These are phyloP conservation scores for Vidua macroura DNA, from an alignment of 2,113 vertebrate species.

Conservation along the genomic window DNA sequence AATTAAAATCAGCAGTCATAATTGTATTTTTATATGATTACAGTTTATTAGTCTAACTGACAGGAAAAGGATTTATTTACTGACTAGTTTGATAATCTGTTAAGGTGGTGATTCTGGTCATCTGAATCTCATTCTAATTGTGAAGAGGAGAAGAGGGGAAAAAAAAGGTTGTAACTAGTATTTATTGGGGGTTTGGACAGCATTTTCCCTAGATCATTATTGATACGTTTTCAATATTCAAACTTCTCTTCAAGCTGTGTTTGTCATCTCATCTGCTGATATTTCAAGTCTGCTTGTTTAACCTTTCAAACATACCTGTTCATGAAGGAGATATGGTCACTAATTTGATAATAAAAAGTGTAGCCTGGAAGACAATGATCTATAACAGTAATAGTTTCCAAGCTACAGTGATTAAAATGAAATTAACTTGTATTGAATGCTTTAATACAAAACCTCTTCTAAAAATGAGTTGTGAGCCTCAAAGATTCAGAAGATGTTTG, in stretches of 20 bases:
- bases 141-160: background rate
- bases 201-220: background rate
- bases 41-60: background rate
- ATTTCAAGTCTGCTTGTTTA: background rate
- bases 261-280: background rate
- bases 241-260: background rate
- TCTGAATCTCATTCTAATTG: background rate
- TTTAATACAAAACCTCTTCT: background rate
- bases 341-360: background rate
- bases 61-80: background rate
- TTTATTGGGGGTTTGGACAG: background rate
- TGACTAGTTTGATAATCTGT: background rate
- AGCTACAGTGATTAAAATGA: background rate
- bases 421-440: background rate
- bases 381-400: background rate
- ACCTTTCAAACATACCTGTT: background rate
- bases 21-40: background rate
- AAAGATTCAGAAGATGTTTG: background rate
- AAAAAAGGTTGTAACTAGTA: background rate
- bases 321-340: background rate
- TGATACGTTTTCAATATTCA: background rate
- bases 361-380: background rate
- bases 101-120: background rate
- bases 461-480: background rate
- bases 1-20: background rate